Base-by-base conservation (phyloP, 2,797 vertebrate species). In the Enteromius argenteus region DNA sequence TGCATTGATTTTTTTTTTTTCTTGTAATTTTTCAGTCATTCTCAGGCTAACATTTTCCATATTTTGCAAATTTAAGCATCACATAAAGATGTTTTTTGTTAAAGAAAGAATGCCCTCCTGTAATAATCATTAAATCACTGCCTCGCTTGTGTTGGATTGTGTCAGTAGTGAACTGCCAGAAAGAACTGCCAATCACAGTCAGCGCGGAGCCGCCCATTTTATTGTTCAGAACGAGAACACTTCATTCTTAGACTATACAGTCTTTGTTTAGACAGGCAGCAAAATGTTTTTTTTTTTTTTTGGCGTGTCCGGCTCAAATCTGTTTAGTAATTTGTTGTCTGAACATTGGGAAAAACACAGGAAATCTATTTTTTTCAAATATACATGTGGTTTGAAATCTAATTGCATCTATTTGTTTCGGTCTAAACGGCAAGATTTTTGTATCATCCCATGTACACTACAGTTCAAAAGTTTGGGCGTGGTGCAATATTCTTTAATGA, bases 81-180 rank as follows among this genome's bases (percentile, higher is more conserved):
- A 19, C 37, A 62, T 11, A 60, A 77, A 60, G 35, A 62, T 78
- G 37, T 46, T 78, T 14, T 78, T 62, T 78, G 39, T 64, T 64
- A 78, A 64, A 64, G 37, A 42, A 78, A 44, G 17, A 27, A 62
- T 44, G 58, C 15, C 30, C n/a, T 64, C 39, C 23, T 64, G 21
- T 46, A 44, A 64, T 27, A 64, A 78, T 46, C 27, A 64, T 78
- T 78, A 78, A 78, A 78, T 64, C 58, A 64, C 37, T 46, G 56
- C 75, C 17, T 78, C 9, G 14, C 39, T 78, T 42, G 27, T 35
- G 32, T 23, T 77, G 56, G 37, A 77, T 60, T 46, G 37, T 62
- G 56, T 30, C 15, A 32, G 9, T 21, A 30, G 58, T 62, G 37
- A 78, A 32, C n/a, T 64, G 23, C 39, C 23, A 64, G 75, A 44